Percentiles rank a stretch among this genome's conserved stretches.
Conservation (phyloP, 2,113 vertebrate species). For the Microcebus griseorufus region DNA sequence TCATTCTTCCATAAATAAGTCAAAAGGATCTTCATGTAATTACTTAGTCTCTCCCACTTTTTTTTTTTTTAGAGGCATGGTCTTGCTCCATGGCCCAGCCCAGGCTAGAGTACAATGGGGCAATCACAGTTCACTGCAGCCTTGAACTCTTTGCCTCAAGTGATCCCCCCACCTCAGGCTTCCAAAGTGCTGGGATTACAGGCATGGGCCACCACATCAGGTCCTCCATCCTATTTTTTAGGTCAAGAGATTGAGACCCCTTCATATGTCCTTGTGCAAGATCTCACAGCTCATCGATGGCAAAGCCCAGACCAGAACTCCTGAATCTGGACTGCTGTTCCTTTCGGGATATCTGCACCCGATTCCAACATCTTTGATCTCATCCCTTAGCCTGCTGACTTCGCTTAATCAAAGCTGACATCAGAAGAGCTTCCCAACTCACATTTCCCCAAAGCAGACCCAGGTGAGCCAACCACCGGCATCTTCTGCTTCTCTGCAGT, state of each 20-base stretch:
- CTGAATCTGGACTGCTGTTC: background rate
- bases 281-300: background rate
- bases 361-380: background rate
- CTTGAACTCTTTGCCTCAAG: too few relatives aligned
- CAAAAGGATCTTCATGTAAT: background rate
- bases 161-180: too few relatives aligned
- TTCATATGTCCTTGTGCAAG: background rate
- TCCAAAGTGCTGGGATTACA: too few relatives aligned
- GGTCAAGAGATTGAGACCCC: background rate
- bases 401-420: background rate
- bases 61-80: too few relatives aligned
- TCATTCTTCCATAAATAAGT: background rate
- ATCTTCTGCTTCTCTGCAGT: background rate
- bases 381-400: background rate
- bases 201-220: too few relatives aligned
- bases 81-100: too few relatives aligned
- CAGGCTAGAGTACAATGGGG: too few relatives aligned
- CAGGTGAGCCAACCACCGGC: background rate
- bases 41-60: background rate
- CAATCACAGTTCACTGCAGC: too few relatives aligned
- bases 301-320: background rate
- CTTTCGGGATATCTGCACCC: background rate
- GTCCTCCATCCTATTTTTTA: background rate
- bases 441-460: background rate
- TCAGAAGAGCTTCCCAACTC: background rate